These are phyloP conservation scores for Parotocinclus haroldoi DNA, from an alignment of 2,797 vertebrate genomes.

Conservation along the genomic window DNA sequence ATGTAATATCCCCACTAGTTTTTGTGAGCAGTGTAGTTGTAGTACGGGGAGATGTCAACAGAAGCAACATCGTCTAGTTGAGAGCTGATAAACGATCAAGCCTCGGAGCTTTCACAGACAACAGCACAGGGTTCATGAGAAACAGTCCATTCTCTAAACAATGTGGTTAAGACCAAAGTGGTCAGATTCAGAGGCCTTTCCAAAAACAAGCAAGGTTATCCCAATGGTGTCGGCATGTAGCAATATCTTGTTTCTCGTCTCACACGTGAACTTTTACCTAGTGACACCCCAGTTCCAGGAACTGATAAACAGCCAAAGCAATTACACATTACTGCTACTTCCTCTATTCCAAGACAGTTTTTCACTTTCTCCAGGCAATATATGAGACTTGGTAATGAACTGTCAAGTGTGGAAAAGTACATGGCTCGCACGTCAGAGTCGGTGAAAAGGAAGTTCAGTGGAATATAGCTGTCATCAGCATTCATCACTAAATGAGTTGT, in stretches of 20 bases:
- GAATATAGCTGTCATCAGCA: not conserved
- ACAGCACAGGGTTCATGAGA: not conserved
- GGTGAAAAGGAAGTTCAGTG: not conserved
- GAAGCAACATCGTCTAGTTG: too few relatives aligned
- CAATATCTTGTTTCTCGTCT: conserved; percentile 39
- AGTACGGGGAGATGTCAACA: too few relatives aligned
- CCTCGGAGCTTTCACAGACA: conserved; percentile 1
- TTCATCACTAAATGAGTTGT: not conserved
- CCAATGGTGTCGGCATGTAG: not conserved
- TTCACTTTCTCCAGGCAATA: conserved; percentile 48
- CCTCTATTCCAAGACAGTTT: conserved; percentile 44
- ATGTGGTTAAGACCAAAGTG: not conserved
- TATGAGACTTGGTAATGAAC: conserved; percentile 69
- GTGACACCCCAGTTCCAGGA: conserved; percentile 58
- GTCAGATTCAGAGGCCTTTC: not conserved
- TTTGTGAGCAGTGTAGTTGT: too few relatives aligned
- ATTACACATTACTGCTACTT: conserved; percentile 51
- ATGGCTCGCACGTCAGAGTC: not conserved
- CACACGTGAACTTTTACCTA: conserved; percentile 63
- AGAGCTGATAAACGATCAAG: not conserved
- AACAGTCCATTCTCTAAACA: not conserved
- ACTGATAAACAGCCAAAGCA: conserved; percentile 57
- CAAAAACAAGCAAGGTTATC: not conserved
- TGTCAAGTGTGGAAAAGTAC: not conserved
- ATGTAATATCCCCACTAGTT: too few relatives aligned